These are phyloP conservation scores for Echinops telfairi DNA, from an alignment of 2,113 vertebrate genomes.

Conservation along the genomic window DNA sequence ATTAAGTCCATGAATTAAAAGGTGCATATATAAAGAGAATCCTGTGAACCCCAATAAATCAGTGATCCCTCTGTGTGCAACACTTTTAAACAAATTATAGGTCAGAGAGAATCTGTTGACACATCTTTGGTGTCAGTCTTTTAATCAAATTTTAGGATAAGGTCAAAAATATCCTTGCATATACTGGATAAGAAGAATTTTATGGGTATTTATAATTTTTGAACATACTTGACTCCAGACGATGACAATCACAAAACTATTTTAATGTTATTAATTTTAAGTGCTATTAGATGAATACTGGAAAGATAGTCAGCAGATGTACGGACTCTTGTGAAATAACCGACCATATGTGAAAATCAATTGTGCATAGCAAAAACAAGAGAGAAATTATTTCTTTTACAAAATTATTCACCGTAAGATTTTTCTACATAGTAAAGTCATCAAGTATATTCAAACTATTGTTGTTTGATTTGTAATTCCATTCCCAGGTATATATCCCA, in stretches of 20 bases:
- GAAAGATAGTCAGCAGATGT: constrained; percentile 46
- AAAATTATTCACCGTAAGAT: constrained; percentile 17
- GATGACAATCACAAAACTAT: constrained; percentile 55
- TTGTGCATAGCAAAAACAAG: constrained; percentile 38
- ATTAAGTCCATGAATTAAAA: constrained; percentile 50
- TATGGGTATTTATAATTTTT: constrained; percentile 41
- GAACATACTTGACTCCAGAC: constrained; percentile 35
- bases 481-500: not conserved
- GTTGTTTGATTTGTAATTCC: constrained; percentile 43
- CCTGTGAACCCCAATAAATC: not conserved
- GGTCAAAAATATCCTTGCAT: constrained; percentile 7
- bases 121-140: constrained; percentile 14
- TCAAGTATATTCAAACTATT: constrained; percentile 55
- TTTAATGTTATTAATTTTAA: constrained; percentile 43
- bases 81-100: constrained; percentile 23
- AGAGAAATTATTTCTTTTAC: constrained; percentile 38
- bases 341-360: constrained; percentile 49
- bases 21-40: not conserved
- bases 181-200: constrained; percentile 14
- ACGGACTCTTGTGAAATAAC: constrained; percentile 43
- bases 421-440: constrained; percentile 1
- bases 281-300: constrained; percentile 55
- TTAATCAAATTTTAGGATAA: constrained; percentile 42
- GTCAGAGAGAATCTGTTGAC: constrained; percentile 13
- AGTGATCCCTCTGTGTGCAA: not conserved